Base-by-base conservation (phyloP, 2,888 invertebrate species). In the Mechanitis mazaeus region DNA sequence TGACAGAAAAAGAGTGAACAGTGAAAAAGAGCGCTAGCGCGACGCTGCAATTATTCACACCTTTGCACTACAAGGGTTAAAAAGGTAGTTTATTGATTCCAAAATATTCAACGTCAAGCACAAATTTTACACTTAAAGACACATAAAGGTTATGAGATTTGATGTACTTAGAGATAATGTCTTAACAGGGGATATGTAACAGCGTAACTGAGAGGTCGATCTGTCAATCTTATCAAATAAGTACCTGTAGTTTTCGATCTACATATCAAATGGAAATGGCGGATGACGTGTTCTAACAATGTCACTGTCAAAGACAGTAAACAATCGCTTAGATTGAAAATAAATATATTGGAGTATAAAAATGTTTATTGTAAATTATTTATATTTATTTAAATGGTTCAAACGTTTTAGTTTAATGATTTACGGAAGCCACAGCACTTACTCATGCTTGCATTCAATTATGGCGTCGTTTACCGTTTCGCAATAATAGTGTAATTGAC, bases 341-440 rank as follows among this genome's bases (percentile, higher is more conserved):
- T 35, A 35, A 35, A 35, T 6, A 35, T 3, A 35, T 2, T 3
- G 35, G 20, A 20, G 20, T 20, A 20, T 20, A 35, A 9, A 50
- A 5, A 6, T 50, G 31, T 50, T 50, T 3, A 35, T 35, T 35
- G 3, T 35, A 50, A 31, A 50, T 50, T 50, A 50, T 31, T 31
- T 50, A 11, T 31, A 50, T 50, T 31, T 50, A 50, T 50, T 50
- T 50, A 7, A 50, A 50, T 50, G 6, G 50, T 31, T 50, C 47
- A 28, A 6, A 47, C 3, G 20, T 20, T 20, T 20, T 6, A 35
- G 6, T 50, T 50, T 31, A 50, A 50, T 5, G 50, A 50, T 50
- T 50, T 31, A 50, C 31, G 50, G 50, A 31, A 31, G n/a, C 50
- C 47, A 20, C 47, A 7, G 20, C 4, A 28, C 3, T 20, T 20